phyloP scores from a whole-genome alignment of 1,140 invertebrate species.

The Pantala flavescens region DNA sequence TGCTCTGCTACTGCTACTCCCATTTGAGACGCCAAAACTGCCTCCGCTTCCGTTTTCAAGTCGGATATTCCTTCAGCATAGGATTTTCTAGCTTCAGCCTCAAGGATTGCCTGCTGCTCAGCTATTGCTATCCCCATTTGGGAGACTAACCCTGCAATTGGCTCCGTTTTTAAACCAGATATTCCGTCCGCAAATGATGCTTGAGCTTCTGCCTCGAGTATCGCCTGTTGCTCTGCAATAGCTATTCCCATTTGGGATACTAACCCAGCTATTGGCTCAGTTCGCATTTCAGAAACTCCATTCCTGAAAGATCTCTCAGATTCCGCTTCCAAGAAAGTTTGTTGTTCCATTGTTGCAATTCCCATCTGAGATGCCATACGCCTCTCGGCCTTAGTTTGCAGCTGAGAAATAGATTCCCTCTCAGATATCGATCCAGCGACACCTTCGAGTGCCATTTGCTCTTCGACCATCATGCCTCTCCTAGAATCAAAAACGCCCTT shows the following conservation, averaged over 20 bases:
- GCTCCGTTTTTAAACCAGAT: background rate
- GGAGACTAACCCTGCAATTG: conserved; percentile 8
- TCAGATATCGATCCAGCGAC: background rate
- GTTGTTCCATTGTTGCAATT: conserved; percentile 15
- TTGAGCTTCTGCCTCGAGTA: conserved; percentile 13
- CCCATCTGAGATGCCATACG: background rate
- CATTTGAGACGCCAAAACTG: conserved; percentile 28
- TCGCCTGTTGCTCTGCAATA: conserved; percentile 10
- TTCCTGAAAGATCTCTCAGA: background rate
- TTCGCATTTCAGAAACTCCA: background rate
- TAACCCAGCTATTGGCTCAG: conserved; percentile 31
- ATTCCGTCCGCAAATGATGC: background rate
- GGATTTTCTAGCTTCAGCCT: conserved; percentile 12
- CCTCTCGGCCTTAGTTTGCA: background rate
- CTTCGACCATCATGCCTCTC: background rate
- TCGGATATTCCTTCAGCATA: background rate
- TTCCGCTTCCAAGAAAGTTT: conserved; percentile 15
- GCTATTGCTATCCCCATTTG: conserved; percentile 16
- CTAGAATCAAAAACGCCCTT: background rate
- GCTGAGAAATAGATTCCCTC: background rate
- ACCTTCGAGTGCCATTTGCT: background rate
- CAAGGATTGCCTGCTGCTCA: conserved; percentile 16
- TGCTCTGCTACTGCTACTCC: conserved; percentile 24
- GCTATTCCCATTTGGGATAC: conserved; percentile 22
- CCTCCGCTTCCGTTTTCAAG: conserved; percentile 27